Base-by-base conservation (phyloP, 2,113 vertebrate species). In the Seriola rivoliana region DNA sequence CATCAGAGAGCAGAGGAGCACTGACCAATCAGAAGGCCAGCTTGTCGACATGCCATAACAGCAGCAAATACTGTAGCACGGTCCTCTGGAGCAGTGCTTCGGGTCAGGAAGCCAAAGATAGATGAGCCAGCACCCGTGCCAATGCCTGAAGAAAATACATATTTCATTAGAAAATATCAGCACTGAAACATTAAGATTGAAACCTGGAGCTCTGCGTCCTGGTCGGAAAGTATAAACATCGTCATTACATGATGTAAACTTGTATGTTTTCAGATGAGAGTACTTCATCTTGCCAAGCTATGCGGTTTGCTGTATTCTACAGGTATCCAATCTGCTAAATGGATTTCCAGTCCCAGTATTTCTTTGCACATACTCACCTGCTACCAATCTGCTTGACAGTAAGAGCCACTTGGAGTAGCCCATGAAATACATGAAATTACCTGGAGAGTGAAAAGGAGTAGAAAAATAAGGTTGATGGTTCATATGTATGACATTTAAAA, bases 371-470 rank as follows among this genome's bases (percentile, higher is more conserved):
- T 0, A 64, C 86, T 90, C 80, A 96, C 96, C 96, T 93, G 96
- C 96, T 11, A 97, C 95, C 6, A 97, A 88, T 34, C 96, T 95
- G 90, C 96, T 96, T 14, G 93, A 90, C 64, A 97, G 91, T 46
- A 97, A 75, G 29, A 97, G 92, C 96, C 96, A 97, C 78, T 96
- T 97, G 67, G 96, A 96, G 73, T 92, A 93, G 63, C 95, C 96
- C 81, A 95, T 91, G 69, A 97, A 96, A 75, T 97, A 97, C 96
- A 97, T 95, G 70, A 97, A 96, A 82, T 97, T 97, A 77, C 96
- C 96, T 96, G 60, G 2, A 84, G 60, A 71, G 82, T 13, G 75
- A 58, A 46, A 69, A 17, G 0, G 9, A 57, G 38, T 0, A 44
- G 4, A 34, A 44, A 21, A 62, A 60, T 21, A 55, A 42, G 9